Evolutionary conservation across 2,797 vertebrate species (phyloP).

Genomic region (Nyctalus aviator): DNA sequence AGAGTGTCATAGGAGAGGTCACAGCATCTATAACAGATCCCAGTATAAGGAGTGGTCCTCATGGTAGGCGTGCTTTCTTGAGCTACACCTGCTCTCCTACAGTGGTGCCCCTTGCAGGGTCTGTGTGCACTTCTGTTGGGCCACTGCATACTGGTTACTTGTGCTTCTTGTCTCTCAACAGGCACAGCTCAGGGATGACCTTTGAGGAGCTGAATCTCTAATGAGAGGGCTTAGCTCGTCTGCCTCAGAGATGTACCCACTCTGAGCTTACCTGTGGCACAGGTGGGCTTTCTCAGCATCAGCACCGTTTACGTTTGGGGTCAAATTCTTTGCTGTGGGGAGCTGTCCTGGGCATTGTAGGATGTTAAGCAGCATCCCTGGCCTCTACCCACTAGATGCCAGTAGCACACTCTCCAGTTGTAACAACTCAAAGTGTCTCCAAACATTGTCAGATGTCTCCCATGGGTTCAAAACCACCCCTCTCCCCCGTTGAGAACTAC

Average conservation of each 20-base stretch:
- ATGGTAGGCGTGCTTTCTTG: rapidly evolving
- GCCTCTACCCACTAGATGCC: neutral
- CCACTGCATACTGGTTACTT: neutral
- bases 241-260: too few relatives aligned
- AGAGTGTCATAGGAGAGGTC: neutral
- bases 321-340: neutral
- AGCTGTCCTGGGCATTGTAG: neutral
- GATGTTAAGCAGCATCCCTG: neutral
- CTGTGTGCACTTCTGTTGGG: neutral
- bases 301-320: neutral
- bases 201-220: neutral
- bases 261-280: neutral
- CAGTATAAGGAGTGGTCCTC: neutral
- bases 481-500: neutral
- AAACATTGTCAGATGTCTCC: neutral
- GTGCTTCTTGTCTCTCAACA: neutral
- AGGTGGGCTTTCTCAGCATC: neutral
- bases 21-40: neutral
- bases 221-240: neutral
- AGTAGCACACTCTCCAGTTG: neutral
- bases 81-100: neutral
- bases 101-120: neutral
- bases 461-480: neutral
- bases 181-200: neutral
- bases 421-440: neutral